Conservation (phyloP, 2,113 vertebrate species). For the Anguilla japonica region DNA sequence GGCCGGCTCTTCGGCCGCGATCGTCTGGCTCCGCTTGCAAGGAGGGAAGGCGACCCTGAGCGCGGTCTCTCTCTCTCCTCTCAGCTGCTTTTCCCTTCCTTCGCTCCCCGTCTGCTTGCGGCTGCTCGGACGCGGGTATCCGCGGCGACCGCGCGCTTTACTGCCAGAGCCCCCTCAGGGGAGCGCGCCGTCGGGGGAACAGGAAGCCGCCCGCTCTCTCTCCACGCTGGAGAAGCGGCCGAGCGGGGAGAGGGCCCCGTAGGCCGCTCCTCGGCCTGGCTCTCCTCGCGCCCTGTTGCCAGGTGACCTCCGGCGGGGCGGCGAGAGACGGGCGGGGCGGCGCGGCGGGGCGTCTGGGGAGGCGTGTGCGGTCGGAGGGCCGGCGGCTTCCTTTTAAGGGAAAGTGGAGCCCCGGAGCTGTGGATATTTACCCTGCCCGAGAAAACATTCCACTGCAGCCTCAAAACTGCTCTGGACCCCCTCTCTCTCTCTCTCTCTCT, state of each 20-base stretch:
- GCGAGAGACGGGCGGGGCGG: not conserved
- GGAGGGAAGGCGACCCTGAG: too few relatives aligned
- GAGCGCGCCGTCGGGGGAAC: too few relatives aligned
- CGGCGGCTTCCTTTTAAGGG: constrained; percentile 54
- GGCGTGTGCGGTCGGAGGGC: constrained; percentile 42
- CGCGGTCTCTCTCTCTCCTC: too few relatives aligned
- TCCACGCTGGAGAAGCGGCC: not conserved
- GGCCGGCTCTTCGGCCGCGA: too few relatives aligned
- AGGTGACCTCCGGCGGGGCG: not conserved
- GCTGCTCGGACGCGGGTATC: too few relatives aligned
- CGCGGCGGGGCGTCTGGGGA: constrained; percentile 29
- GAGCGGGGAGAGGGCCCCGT: not conserved
- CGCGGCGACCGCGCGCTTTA: not conserved
- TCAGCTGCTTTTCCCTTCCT: too few relatives aligned
- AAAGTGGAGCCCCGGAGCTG: constrained; percentile 63
- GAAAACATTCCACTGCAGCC: constrained; percentile 76
- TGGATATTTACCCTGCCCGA: constrained; percentile 72
- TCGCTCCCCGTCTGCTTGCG: too few relatives aligned
- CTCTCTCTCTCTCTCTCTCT: not conserved
- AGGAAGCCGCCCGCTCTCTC: not conserved
- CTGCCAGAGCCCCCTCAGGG: not conserved
- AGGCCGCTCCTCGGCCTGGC: not conserved
- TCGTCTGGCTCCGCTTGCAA: too few relatives aligned
- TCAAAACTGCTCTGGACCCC: constrained; percentile 35
- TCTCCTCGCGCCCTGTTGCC: not conserved